Percentiles rank a stretch among this genome's conserved stretches.
phyloP scores from a whole-genome alignment of 2,888 invertebrate species.

The Girardia tigrina region DNA sequence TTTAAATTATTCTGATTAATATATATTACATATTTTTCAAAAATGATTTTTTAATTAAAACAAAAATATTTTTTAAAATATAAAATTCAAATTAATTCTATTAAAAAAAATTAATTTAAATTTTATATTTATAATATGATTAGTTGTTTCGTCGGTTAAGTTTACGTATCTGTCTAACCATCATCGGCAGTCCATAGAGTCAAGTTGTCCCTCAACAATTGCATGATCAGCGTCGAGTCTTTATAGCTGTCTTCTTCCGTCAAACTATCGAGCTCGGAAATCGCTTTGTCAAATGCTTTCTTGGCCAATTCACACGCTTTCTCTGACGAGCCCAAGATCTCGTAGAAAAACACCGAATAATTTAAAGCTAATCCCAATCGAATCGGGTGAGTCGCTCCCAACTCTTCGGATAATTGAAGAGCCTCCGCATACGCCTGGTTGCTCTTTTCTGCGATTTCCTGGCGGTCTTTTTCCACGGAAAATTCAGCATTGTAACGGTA shows the following conservation, averaged over 20 bases:
- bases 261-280: constrained; percentile 89
- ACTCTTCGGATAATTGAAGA: constrained; percentile 86
- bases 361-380: constrained; percentile 85
- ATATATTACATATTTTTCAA: too few species aligned
- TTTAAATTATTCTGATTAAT: too few species aligned
- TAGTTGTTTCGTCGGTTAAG: too few species aligned
- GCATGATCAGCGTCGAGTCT: constrained; percentile 12
- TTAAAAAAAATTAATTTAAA: too few species aligned
- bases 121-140: too few species aligned
- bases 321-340: constrained; percentile 92
- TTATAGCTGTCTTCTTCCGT: constrained; percentile 55
- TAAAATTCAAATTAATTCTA: too few species aligned
- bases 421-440: constrained; percentile 87
- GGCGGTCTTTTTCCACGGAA: constrained; percentile 84
- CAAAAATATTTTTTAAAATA: too few species aligned
- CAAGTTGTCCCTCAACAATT: constrained; percentile 62
- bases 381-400: constrained; percentile 91
- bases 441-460: constrained; percentile 89
- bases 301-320: constrained; percentile 91
- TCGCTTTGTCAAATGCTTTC: constrained; percentile 87
- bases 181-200: constrained; percentile 91
- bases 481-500: constrained; percentile 95
- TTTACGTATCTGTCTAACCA: too few species aligned
- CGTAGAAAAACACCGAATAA: constrained; percentile 97
- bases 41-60: too few species aligned